A percentile compares a stretch with the other conserved stretches of the same genome.
phyloP scores from a whole-genome alignment of 2,113 vertebrate species.

The Cheilinus undulatus region DNA sequence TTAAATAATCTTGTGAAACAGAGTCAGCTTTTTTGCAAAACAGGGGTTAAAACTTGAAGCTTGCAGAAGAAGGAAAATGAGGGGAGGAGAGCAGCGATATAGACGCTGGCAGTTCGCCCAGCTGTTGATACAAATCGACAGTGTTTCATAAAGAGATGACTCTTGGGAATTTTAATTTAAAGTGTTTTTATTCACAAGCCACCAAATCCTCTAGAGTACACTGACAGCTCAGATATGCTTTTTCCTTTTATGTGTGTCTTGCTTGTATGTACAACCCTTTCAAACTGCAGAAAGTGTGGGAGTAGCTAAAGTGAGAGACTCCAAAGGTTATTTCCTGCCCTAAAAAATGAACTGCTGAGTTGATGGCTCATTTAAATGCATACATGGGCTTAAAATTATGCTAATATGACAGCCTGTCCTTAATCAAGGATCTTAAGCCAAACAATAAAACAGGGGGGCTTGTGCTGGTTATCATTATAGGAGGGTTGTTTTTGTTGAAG shows the following conservation, averaged over 20 bases:
- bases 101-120: conserved; percentile 23
- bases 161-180: conserved; percentile 37
- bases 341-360: neutral
- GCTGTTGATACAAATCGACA: conserved; percentile 45
- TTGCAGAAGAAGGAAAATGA: neutral
- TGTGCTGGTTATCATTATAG: neutral
- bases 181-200: conserved; percentile 35
- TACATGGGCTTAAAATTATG: neutral
- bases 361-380: neutral
- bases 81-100: neutral
- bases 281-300: neutral
- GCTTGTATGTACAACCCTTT: neutral
- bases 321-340: conserved; percentile 33
- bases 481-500: neutral
- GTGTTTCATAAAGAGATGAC: conserved; percentile 35
- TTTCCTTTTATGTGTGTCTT: neutral
- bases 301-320: conserved; percentile 22
- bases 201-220: neutral
- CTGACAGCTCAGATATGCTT: neutral
- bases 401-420: neutral
- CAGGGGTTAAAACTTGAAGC: conserved; percentile 26
- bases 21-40: conserved; percentile 22
- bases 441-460: neutral
- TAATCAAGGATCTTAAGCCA: neutral
- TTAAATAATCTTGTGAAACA: conserved; percentile 19